Evolutionary conservation across 1,140 invertebrate species (phyloP).

Genomic region (Tetramorium parvispinum): DNA sequence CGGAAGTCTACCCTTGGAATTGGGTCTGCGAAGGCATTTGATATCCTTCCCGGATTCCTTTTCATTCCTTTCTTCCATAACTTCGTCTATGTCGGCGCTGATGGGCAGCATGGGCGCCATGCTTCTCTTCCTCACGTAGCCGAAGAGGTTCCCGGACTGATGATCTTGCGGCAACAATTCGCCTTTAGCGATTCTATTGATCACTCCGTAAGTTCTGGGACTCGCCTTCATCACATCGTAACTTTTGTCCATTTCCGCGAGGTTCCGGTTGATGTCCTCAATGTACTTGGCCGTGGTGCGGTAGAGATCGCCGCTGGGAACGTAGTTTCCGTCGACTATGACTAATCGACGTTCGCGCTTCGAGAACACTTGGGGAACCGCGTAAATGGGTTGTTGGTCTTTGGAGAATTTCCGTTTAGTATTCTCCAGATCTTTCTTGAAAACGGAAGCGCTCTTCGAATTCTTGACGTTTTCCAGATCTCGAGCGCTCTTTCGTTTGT

Average conservation of each 20-base stretch:
- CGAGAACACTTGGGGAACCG: constrained; percentile 64
- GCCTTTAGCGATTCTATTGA: constrained; percentile 74
- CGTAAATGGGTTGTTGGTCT: constrained; percentile 76
- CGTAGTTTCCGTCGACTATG: constrained; percentile 77
- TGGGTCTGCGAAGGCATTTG: constrained; percentile 52
- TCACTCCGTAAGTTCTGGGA: constrained; percentile 75
- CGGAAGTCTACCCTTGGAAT: constrained; percentile 76
- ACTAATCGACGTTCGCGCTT: constrained; percentile 58
- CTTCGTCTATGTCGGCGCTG: constrained; percentile 34
- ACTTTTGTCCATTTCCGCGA: constrained; percentile 82
- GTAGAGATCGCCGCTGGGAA: constrained; percentile 81
- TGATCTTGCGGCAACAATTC: constrained; percentile 18
- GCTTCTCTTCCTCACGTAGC: constrained; percentile 73
- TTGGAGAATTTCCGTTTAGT: constrained; percentile 41
- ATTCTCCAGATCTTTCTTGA: neutral
- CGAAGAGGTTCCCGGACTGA: constrained; percentile 56
- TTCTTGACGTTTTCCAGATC: neutral
- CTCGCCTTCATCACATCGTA: constrained; percentile 76
- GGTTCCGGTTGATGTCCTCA: constrained; percentile 83
- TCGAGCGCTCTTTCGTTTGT: neutral
- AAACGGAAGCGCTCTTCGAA: neutral
- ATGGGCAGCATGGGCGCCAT: constrained; percentile 83
- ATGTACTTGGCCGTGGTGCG: constrained; percentile 80
- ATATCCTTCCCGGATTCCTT: neutral
- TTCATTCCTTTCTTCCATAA: neutral